A percentile compares a stretch with the other conserved stretches of the same genome.
Conservation (phyloP, 2,797 vertebrate species). For the Hydrophis major region DNA sequence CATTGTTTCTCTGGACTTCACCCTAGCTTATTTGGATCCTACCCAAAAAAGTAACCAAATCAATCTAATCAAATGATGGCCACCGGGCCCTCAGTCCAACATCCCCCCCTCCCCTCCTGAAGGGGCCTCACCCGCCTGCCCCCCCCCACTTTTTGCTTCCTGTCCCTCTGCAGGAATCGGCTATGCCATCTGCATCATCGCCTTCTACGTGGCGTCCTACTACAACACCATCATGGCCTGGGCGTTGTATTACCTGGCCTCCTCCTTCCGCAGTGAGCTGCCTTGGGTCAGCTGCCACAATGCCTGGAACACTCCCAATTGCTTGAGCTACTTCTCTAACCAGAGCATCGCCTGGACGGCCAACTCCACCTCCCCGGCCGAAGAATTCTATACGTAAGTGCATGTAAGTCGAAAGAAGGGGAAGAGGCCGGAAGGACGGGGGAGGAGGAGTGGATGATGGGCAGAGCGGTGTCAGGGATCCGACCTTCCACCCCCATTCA, state of each 20-base stretch:
- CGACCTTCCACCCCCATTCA: too few species aligned
- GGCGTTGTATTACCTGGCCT: constrained; percentile 96
- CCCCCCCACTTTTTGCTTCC: too few species aligned
- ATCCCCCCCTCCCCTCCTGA: too few species aligned
- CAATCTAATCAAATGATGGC: too few species aligned
- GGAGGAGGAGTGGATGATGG: not conserved
- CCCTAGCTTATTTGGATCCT: too few species aligned
- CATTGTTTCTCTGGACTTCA: too few species aligned
- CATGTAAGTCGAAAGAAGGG: constrained; percentile 77
- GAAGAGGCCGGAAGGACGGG: not conserved
- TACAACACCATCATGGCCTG: constrained; percentile 99
- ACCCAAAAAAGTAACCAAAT: too few species aligned
- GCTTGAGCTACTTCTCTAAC: constrained; percentile 87
- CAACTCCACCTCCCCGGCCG: constrained; percentile 88
- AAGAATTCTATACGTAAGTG: constrained; percentile 99
- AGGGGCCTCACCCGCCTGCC: not conserved
- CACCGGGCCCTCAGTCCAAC: too few species aligned
- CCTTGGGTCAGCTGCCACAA: constrained; percentile 95
- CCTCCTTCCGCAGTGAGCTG: constrained; percentile 85
- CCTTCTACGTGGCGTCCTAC: constrained; percentile 95
- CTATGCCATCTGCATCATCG: constrained; percentile 95
- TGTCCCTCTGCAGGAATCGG: constrained; percentile 82
- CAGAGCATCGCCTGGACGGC: constrained; percentile 85
- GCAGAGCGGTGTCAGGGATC: not conserved
- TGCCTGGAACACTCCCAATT: constrained; percentile 92